phyloP scores from a whole-genome alignment of 2,888 invertebrate species.

The Girardia tigrina region DNA sequence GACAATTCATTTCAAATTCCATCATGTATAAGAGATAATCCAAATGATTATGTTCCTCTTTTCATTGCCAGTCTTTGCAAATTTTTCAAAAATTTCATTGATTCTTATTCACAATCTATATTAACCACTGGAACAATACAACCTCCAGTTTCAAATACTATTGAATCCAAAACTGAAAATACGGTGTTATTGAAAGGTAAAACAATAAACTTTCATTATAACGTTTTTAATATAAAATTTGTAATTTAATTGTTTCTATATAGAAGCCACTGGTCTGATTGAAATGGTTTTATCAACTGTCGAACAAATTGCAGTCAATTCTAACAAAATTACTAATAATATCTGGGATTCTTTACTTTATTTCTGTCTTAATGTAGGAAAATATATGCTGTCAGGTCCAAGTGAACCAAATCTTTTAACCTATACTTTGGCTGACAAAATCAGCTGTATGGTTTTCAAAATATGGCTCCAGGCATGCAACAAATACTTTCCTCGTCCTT shows the following conservation, averaged over 20 bases:
- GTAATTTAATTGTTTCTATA: no score
- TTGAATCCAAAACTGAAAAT: neutral
- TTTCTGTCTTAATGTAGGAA: neutral
- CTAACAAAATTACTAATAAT: neutral
- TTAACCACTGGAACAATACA: neutral
- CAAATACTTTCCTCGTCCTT: conserved; percentile 78
- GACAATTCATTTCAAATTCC: neutral
- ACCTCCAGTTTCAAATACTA: neutral
- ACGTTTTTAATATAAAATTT: no score
- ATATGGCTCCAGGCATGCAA: conserved; percentile 66
- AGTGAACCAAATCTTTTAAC: conserved; percentile 24
- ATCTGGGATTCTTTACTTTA: conserved; percentile 13
- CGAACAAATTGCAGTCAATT: neutral
- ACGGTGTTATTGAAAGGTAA: neutral
- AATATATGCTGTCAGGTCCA: neutral
- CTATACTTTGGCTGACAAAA: conserved; percentile 64
- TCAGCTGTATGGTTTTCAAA: conserved; percentile 79
- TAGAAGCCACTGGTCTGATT: neutral
- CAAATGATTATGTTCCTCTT: neutral
- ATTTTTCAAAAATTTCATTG: neutral
- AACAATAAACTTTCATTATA: neutral
- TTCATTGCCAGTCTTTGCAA: neutral
- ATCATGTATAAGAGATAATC: neutral
- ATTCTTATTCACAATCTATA: neutral
- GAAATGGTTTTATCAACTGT: neutral